phyloP scores from a whole-genome alignment of 2,113 vertebrate species.

The Oreochromis aureus region DNA sequence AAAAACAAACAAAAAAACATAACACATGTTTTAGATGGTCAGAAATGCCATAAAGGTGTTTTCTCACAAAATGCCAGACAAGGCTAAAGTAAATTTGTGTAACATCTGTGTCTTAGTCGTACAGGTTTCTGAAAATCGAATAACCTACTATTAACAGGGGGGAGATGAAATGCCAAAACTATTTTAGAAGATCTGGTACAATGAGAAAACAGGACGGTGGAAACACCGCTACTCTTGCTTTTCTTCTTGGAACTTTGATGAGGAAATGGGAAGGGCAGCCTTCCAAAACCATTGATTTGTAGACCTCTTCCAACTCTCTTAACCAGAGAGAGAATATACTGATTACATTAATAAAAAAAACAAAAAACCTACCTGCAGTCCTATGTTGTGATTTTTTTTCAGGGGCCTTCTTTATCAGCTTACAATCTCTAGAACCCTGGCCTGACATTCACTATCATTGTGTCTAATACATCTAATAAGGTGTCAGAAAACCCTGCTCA shows the following conservation, averaged over 20 bases:
- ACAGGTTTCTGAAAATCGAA: neutral
- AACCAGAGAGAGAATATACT: neutral
- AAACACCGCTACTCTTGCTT: neutral
- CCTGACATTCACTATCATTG: neutral
- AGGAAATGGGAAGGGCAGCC: conserved; percentile 23
- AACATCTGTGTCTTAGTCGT: neutral
- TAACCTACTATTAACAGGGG: neutral
- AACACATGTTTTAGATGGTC: neutral
- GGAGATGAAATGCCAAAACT: neutral
- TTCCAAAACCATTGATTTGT: conserved; percentile 27
- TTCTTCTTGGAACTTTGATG: conserved; percentile 18
- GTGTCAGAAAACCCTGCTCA: neutral
- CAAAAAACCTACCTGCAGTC: neutral
- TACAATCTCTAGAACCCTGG: neutral
- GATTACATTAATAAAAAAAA: neutral
- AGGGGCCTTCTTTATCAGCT: conserved; percentile 12
- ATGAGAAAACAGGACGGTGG: neutral
- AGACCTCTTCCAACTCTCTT: conserved; percentile 8
- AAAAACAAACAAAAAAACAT: neutral
- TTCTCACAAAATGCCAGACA: neutral
- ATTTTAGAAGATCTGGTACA: conserved; percentile 3
- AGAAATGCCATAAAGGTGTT: neutral
- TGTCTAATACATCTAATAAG: neutral
- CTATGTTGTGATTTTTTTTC: conserved; percentile 4
- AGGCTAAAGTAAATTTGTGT: neutral